phyloP scores from a whole-genome alignment of 2,113 vertebrate genomes.

The Cygnus buccinator region DNA sequence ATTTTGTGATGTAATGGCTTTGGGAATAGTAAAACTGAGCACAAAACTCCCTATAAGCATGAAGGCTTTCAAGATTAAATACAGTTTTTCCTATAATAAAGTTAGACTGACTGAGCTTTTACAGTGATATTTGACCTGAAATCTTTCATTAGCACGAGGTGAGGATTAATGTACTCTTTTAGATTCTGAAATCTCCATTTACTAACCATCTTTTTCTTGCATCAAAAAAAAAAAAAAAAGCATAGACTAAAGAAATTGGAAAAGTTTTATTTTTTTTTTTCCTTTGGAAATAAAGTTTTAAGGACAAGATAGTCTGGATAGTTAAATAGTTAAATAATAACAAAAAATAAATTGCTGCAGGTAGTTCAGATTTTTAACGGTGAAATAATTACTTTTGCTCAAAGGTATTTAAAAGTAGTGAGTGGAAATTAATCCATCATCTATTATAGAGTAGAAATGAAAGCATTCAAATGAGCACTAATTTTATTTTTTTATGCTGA shows the following conservation, averaged over 20 bases:
- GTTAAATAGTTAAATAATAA: neutral
- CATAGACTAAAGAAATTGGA: neutral
- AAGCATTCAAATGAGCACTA: slow-evolving; percentile 37
- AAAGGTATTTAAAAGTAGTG: neutral
- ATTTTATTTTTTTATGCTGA: neutral
- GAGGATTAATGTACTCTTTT: neutral
- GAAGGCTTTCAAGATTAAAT: neutral
- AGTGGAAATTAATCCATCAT: slow-evolving; percentile 28
- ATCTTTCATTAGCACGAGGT: neutral
- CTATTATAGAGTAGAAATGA: slow-evolving; percentile 35
- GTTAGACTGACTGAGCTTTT: neutral
- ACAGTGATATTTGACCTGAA: neutral
- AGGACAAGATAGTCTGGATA: neutral
- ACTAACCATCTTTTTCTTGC: neutral
- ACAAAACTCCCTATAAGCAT: neutral
- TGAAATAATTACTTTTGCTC: neutral
- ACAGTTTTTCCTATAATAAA: neutral
- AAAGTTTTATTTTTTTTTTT: neutral
- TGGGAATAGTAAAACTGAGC: neutral
- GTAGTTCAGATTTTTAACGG: slow-evolving; percentile 1
- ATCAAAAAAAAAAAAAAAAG: neutral
- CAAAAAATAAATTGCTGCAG: neutral
- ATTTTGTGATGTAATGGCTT: neutral
- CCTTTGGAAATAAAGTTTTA: neutral
- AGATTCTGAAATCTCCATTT: neutral